These are phyloP conservation scores for Hippocampus kuda DNA, from an alignment of 2,797 vertebrate species.

Conservation along the genomic window DNA sequence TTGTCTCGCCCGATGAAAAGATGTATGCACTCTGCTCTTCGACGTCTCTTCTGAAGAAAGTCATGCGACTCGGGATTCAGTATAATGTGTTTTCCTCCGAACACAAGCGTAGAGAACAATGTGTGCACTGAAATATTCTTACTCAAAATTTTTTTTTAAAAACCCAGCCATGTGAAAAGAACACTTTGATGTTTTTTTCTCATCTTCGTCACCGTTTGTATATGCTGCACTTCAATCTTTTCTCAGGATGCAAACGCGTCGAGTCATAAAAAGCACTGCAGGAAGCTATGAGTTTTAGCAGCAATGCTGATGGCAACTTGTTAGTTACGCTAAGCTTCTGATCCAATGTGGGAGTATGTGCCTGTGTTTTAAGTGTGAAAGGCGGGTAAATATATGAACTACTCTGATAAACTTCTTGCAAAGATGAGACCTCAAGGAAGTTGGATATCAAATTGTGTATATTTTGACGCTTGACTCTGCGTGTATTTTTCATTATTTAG, in stretches of 20 bases:
- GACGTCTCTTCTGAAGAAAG: background rate
- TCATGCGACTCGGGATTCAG: too few relatives aligned
- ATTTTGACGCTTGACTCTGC: conserved; percentile 6
- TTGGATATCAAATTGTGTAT: background rate
- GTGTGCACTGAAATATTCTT: conserved; percentile 17
- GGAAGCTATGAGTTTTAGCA: conserved; percentile 24
- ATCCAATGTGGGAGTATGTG: conserved; percentile 22
- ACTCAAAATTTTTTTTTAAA: too few relatives aligned
- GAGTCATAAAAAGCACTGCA: conserved; percentile 31
- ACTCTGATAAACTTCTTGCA: conserved; percentile 10
- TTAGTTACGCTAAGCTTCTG: conserved; percentile 24
- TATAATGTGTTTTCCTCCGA: background rate
- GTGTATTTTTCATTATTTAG: conserved; percentile 53
- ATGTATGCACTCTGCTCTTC: background rate
- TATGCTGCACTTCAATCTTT: conserved; percentile 21
- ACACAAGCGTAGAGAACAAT: background rate
- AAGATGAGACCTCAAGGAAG: background rate
- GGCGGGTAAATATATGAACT: conserved; percentile 9
- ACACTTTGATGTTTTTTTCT: conserved; percentile 26
- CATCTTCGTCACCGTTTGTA: conserved; percentile 6
- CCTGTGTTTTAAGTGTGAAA: conserved; percentile 15
- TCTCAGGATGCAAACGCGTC: conserved; percentile 31
- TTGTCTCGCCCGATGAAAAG: conserved; percentile 18
- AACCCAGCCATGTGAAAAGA: conserved; percentile 38
- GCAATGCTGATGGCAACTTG: conserved; percentile 22